Evolutionary conservation across 2,888 invertebrate genomes (phyloP), one percentile per base, ranked within the genome.

Genomic region (Anagyrus pseudococci): DNA sequence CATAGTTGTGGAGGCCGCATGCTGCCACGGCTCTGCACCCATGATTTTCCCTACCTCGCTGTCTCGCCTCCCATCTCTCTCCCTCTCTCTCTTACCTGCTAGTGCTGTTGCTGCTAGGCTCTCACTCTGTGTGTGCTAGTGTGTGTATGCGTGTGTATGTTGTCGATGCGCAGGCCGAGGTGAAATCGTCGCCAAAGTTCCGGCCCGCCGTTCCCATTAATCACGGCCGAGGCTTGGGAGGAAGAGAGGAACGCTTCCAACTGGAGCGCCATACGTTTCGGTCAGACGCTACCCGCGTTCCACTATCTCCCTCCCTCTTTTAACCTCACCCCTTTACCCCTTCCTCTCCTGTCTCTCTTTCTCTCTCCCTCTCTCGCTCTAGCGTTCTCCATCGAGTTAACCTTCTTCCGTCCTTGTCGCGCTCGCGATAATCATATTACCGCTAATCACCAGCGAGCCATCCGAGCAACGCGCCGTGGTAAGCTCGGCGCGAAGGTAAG

Each of bases 351-450:
- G n/a, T n/a, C n/a, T n/a, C n/a, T n/a, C n/a, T n/a, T n/a, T n/a
- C n/a, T n/a, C n/a, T n/a, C n/a, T n/a, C n/a, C n/a, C n/a, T n/a
- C n/a, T n/a, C n/a, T n/a, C n/a, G n/a, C n/a, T n/a, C n/a, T n/a
- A n/a, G n/a, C n/a, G n/a, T n/a, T n/a, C n/a, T n/a, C n/a, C n/a
- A n/a, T n/a, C 46, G 4, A 20, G 17, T 2, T 7, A 15, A 13
- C n/a, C 44, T 8, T 26, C 49, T 44, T 48, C 29, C 40, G 48
- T 44, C 44, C 47, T 43, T 44, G 40, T 25, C 29, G 44, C 25
- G n/a, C n/a, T n/a, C n/a, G 43, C 60, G 67, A 67, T 66, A 69
- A 69, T 68, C 65, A 66, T 62, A 66, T 63, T 61, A 64, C 54
- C 60, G 62, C 66, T 67, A 66, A 69, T 68, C 64, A 67, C 58